These are phyloP conservation scores for Heliangelus exortis DNA, from an alignment of 2,797 vertebrate species.

Conservation along the genomic window DNA sequence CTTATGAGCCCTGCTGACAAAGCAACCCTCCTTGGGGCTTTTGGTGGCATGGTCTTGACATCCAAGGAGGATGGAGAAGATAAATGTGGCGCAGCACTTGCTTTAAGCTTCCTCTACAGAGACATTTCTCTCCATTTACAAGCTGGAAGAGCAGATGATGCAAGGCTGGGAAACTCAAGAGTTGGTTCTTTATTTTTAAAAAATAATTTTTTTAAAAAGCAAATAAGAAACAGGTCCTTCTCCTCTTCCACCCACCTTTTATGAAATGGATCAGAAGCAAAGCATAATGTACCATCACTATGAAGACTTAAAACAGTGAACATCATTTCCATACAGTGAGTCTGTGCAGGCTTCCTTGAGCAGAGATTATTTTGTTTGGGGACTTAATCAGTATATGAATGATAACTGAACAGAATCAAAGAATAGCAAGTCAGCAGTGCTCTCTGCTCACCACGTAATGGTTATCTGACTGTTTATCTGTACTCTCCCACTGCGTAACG, in stretches of 20 bases:
- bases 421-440: background rate
- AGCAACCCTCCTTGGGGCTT: background rate
- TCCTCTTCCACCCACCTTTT: background rate
- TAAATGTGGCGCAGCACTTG: background rate
- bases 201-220: background rate
- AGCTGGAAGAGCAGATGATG: background rate
- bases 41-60: fast-evolving
- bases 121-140: background rate
- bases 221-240: background rate
- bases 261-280: background rate
- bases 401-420: background rate
- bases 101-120: background rate
- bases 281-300: background rate
- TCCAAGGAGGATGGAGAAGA: too few species aligned
- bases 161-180: background rate
- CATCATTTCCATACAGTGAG: background rate
- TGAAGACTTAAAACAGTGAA: background rate
- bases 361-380: background rate
- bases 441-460: background rate
- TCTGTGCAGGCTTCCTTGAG: background rate
- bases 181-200: background rate
- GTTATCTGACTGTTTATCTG: background rate
- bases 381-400: background rate
- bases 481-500: background rate
- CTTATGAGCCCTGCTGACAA: background rate